phyloP scores from a whole-genome alignment of 2,113 vertebrate genomes.

The Nesospiza acunhae region DNA sequence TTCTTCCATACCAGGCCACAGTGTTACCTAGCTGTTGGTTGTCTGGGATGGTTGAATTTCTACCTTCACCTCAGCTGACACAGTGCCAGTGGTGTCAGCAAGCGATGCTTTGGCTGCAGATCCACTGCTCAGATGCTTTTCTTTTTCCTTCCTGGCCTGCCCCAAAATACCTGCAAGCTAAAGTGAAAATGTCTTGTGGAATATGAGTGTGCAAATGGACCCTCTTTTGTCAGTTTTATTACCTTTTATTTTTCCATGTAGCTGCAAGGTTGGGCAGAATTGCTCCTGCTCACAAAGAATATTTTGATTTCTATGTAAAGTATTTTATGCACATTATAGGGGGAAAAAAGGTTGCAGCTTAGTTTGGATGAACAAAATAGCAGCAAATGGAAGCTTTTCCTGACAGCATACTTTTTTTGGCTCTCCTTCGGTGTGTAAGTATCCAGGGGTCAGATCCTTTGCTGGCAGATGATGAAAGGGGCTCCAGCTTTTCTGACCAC shows the following conservation, averaged over 20 bases:
- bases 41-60: background rate
- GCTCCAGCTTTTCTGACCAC: background rate
- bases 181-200: background rate
- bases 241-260: background rate
- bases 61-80: background rate
- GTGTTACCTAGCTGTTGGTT: background rate
- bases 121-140: background rate
- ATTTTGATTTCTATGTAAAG: background rate
- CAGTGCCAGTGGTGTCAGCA: background rate
- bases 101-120: background rate
- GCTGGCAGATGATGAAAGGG: background rate
- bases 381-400: background rate
- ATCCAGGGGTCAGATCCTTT: background rate
- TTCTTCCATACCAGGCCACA: background rate
- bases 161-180: background rate
- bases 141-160: background rate
- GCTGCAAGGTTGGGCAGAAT: background rate
- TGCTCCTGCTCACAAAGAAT: background rate
- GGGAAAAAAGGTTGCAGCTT: background rate
- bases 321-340: background rate
- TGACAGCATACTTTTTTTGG: background rate
- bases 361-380: background rate
- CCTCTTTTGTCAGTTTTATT: background rate
- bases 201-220: background rate
- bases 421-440: background rate